Conservation (phyloP, 2,888 invertebrate genomes). For the Conistra vaccinii region DNA sequence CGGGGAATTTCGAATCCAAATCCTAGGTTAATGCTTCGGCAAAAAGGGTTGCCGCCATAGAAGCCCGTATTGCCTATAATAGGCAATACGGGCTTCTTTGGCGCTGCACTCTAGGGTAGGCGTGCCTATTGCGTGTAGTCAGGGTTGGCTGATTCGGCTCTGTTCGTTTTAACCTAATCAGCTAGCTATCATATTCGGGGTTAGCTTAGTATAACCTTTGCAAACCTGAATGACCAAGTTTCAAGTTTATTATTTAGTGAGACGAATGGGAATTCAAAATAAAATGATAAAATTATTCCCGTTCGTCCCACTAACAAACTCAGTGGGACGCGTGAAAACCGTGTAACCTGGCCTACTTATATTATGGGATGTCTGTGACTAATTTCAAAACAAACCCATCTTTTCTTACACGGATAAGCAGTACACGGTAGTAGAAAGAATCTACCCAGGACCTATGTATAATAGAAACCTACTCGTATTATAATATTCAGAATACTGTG, state of each 20-base stretch:
- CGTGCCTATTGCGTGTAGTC: background rate
- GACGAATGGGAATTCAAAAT: no score
- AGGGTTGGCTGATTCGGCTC: background rate
- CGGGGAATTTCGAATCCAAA: background rate
- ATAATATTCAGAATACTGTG: background rate
- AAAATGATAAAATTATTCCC: no score
- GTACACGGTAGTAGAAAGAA: background rate
- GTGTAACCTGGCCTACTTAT: no score
- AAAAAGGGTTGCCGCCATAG: background rate
- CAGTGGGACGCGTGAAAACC: no score
- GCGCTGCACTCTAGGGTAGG: background rate
- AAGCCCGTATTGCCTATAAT: background rate
- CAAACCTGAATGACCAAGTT: no score
- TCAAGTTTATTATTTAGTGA: no score
- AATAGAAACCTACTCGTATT: no score
- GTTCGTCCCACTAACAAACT: no score
- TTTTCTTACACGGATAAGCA: background rate
- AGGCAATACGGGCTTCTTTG: no score
- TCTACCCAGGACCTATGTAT: background rate
- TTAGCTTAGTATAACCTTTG: background rate
- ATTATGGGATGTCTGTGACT: background rate
- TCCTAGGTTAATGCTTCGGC: background rate
- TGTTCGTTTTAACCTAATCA: background rate
- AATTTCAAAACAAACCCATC: background rate
- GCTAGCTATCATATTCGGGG: background rate